Evolutionary conservation across 2,888 invertebrate genomes (phyloP).

Genomic region (Macrosiphum euphorbiae): DNA sequence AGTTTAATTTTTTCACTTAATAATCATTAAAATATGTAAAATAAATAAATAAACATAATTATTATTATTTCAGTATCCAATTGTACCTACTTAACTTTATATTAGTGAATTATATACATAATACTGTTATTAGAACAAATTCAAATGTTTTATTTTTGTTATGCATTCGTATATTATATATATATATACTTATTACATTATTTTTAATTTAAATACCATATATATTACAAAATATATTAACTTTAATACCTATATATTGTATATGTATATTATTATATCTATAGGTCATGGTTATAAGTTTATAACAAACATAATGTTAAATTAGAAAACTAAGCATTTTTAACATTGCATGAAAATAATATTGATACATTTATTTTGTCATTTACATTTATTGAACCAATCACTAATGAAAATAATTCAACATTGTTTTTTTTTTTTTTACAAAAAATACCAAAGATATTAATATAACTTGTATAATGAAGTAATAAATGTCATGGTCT

Average conservation of each 20-base stretch:
- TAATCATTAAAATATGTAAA: background rate
- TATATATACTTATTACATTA: background rate
- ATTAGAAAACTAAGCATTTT: constrained; percentile 27
- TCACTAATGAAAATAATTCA: background rate
- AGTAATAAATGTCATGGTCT: constrained; percentile 17
- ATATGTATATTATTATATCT: background rate
- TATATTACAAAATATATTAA: background rate
- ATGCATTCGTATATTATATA: background rate
- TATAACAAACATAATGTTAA: background rate
- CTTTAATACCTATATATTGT: background rate
- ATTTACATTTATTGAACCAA: constrained; percentile 29
- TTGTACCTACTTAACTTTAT: background rate
- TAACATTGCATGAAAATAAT: constrained; percentile 25
- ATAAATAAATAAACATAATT: background rate
- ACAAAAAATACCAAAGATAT: constrained; percentile 44
- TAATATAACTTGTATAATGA: constrained; percentile 16
- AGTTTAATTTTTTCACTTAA: background rate
- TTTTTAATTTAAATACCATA: background rate
- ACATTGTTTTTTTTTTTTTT: constrained; percentile 25
- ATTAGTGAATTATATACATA: constrained; percentile 10
- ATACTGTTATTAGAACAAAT: constrained; percentile 28
- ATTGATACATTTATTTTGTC: constrained; percentile 8
- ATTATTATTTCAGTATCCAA: background rate
- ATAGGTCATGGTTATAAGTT: background rate
- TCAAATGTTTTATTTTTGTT: constrained; percentile 45